phyloP scores from a whole-genome alignment of 2,113 vertebrate species.

The Ramphastos sulfuratus region DNA sequence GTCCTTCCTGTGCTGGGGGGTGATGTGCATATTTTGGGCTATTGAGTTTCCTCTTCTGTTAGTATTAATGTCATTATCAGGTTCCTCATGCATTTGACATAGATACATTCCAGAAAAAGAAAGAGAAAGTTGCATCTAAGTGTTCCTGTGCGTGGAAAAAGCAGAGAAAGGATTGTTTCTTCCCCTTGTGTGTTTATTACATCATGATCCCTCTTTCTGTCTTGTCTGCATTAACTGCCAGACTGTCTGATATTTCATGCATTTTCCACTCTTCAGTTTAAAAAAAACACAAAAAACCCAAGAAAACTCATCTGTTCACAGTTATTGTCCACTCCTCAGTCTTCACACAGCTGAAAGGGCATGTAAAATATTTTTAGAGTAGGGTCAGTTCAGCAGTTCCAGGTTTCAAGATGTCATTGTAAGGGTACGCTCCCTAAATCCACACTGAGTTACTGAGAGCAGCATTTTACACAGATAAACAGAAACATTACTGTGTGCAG shows the following conservation, averaged over 20 bases:
- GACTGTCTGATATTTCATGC: slow-evolving; percentile 47
- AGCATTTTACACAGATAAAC: background rate
- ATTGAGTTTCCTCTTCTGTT: slow-evolving; percentile 14
- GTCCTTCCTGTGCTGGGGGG: too few species aligned
- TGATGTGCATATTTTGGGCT: background rate
- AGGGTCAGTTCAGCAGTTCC: background rate
- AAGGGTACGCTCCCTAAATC: background rate
- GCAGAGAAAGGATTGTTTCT: slow-evolving; percentile 37
- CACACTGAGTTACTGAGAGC: background rate
- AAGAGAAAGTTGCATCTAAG: background rate
- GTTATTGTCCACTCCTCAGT: background rate
- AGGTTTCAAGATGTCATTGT: background rate
- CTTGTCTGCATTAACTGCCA: slow-evolving; percentile 55
- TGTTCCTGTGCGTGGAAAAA: slow-evolving; percentile 44
- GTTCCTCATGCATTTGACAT: background rate
- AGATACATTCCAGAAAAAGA: background rate
- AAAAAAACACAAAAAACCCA: background rate
- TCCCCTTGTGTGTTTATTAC: slow-evolving; percentile 30
- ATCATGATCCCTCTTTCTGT: background rate
- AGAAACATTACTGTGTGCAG: too few species aligned
- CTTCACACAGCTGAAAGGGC: background rate
- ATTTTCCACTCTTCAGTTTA: slow-evolving; percentile 32
- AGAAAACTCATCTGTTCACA: background rate
- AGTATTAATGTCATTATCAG: slow-evolving; percentile 14
- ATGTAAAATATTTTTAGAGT: background rate